These are phyloP conservation scores for Platycercus adscitus DNA, from an alignment of 2,113 vertebrate genomes.

Conservation along the genomic window DNA sequence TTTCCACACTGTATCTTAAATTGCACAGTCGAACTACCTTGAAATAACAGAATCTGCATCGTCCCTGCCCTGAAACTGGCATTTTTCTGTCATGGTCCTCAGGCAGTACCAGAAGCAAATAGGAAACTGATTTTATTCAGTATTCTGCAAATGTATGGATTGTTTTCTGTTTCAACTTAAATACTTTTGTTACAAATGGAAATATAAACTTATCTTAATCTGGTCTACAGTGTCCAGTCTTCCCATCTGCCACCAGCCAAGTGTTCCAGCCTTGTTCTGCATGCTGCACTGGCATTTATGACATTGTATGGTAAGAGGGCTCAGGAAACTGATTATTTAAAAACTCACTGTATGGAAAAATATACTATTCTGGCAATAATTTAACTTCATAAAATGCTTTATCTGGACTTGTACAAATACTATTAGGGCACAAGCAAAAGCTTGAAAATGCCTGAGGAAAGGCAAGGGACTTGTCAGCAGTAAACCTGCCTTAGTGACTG, in stretches of 20 bases:
- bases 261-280: background rate
- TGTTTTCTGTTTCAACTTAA: background rate
- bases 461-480: background rate
- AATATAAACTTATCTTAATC: background rate
- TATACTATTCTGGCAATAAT: background rate
- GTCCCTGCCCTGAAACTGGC: background rate
- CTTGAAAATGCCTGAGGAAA: background rate
- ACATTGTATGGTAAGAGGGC: background rate
- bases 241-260: background rate
- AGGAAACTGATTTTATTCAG: background rate
- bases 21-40: background rate
- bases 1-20: background rate
- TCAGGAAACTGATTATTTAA: background rate
- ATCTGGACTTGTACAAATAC: background rate
- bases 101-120: background rate
- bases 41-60: background rate
- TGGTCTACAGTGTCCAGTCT: background rate
- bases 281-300: background rate
- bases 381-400: background rate
- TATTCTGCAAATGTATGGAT: background rate
- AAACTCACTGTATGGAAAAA: background rate
- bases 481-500: background rate
- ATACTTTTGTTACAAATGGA: background rate
- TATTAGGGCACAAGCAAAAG: background rate
- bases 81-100: background rate